Conservation (phyloP, 2,113 vertebrate species). For the Pyrgilauda ruficollis region DNA sequence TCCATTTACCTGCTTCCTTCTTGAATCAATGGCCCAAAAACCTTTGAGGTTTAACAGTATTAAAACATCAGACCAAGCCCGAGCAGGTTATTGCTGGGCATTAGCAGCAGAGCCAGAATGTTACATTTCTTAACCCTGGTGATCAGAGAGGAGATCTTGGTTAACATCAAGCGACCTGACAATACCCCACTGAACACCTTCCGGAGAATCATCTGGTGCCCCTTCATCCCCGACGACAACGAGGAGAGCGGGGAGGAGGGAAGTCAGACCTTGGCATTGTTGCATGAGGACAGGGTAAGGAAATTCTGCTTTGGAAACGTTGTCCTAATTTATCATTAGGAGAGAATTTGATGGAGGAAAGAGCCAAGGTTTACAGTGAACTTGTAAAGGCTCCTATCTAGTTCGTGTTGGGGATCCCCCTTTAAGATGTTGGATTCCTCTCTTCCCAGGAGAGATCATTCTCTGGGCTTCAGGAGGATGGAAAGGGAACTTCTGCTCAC, state of each 20-base stretch:
- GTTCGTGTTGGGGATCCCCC: background rate
- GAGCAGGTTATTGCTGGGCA: background rate
- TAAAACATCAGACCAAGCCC: background rate
- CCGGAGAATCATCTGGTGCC: constrained; percentile 96
- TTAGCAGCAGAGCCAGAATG: background rate
- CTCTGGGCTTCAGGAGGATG: background rate
- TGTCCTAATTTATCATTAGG: background rate
- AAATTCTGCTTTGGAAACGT: rapidly evolving
- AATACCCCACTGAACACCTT: constrained; percentile 84
- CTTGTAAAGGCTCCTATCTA: background rate
- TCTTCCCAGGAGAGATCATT: background rate
- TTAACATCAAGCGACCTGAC: constrained; percentile 86
- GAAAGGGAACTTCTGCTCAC: background rate
- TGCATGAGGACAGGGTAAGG: constrained; percentile 92
- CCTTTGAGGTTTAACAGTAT: background rate
- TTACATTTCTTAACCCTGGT: constrained; percentile 68
- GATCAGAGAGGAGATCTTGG: constrained; percentile 88
- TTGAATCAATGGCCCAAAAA: background rate
- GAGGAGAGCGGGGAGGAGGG: constrained; percentile 88
- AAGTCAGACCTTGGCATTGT: constrained; percentile 88
- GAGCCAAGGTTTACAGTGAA: background rate
- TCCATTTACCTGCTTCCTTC: background rate
- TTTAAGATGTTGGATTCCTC: background rate
- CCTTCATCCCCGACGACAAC: constrained; percentile 91
- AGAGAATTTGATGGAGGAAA: background rate